Evolutionary conservation across 2,888 invertebrate species (phyloP).

Genomic region (Leptinotarsa haldemani): DNA sequence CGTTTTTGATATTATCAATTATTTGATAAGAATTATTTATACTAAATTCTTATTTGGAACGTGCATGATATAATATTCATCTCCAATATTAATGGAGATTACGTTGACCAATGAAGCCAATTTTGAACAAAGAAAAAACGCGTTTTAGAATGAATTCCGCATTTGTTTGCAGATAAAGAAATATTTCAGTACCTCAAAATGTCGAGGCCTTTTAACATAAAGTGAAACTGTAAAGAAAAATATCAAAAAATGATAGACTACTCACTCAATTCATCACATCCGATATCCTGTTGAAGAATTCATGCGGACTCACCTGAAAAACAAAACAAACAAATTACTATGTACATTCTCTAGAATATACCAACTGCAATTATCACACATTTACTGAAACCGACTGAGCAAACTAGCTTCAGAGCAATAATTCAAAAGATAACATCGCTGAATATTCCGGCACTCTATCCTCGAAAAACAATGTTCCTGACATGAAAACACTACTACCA

Average conservation of each 20-base stretch:
- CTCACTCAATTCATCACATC: not conserved
- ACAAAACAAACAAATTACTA: not conserved
- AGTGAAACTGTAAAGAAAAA: not conserved
- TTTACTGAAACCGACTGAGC: not conserved
- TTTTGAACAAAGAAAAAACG: too few species aligned
- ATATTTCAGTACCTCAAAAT: too few species aligned
- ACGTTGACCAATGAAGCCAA: too few species aligned
- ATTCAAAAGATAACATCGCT: slow-evolving; percentile 15
- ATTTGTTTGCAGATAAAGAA: too few species aligned
- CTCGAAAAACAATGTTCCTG: slow-evolving; percentile 29
- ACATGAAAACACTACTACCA: slow-evolving; percentile 37
- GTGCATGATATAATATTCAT: too few species aligned
- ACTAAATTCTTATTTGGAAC: too few species aligned
- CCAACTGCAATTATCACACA: not conserved
- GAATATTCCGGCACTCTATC: slow-evolving; percentile 4
- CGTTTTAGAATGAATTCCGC: too few species aligned
- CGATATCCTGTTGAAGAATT: not conserved
- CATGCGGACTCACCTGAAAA: slow-evolving; percentile 1
- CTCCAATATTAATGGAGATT: too few species aligned
- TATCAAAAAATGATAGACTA: not conserved
- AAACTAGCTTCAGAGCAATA: slow-evolving; percentile 16
- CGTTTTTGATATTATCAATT: too few species aligned
- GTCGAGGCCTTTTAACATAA: too few species aligned
- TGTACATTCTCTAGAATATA: not conserved
- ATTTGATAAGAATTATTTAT: too few species aligned